phyloP scores from a whole-genome alignment of 2,888 invertebrate genomes.

The Prostheceraeus crozeri region DNA sequence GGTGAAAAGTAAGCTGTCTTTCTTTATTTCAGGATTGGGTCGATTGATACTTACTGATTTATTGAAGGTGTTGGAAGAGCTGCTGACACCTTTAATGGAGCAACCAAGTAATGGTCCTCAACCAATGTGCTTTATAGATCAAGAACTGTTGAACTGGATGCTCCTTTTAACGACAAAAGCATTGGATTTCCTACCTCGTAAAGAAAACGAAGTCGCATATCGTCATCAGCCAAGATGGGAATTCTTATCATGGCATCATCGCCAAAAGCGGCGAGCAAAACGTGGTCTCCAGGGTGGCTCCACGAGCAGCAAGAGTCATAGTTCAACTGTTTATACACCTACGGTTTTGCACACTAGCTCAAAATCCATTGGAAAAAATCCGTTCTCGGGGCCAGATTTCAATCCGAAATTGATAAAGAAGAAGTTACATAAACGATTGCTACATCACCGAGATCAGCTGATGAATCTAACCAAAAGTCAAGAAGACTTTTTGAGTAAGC shows the following conservation, averaged over 20 bases:
- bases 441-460: constrained; percentile 65
- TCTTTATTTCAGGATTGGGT: constrained; percentile 58
- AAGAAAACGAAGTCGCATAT: constrained; percentile 31
- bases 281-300: constrained; percentile 27
- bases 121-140: background rate
- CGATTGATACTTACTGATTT: background rate
- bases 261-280: background rate
- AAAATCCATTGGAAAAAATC: too few species aligned
- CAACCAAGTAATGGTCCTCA: background rate
- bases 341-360: too few species aligned
- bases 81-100: constrained; percentile 44
- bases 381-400: too few species aligned
- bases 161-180: constrained; percentile 22
- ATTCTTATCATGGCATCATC: constrained; percentile 58
- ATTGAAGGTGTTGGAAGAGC: constrained; percentile 46
- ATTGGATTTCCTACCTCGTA: constrained; percentile 28
- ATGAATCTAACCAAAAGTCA: constrained; percentile 66
- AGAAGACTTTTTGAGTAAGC: constrained; percentile 59
- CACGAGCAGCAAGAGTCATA: constrained; percentile 44
- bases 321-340: constrained; percentile 45
- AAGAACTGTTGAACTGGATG: constrained; percentile 24
- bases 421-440: constrained; percentile 65
- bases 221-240: constrained; percentile 63
- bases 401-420: constrained; percentile 38
- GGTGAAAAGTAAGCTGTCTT: constrained; percentile 50